phyloP scores from a whole-genome alignment of 2,888 invertebrate genomes.

The Calliopum simillimum region DNA sequence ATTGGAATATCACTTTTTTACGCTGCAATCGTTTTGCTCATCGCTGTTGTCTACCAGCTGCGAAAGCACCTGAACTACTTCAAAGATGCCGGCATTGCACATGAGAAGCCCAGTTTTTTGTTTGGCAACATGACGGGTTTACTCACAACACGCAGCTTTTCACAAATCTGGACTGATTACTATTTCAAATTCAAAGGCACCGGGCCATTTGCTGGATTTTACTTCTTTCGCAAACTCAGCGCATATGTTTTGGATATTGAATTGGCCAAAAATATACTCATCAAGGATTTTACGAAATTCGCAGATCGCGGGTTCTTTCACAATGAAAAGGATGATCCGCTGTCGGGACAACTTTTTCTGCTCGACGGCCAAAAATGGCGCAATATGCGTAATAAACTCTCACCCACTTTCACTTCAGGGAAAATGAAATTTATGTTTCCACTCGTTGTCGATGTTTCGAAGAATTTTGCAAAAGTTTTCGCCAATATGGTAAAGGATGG shows the following conservation, averaged over 20 bases:
- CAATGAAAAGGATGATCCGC: constrained; percentile 57
- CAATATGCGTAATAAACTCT: constrained; percentile 61
- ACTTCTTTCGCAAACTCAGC: constrained; percentile 51
- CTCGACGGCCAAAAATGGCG: constrained; percentile 64
- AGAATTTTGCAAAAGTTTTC: constrained; percentile 46
- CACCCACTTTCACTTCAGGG: constrained; percentile 67
- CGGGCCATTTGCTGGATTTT: constrained; percentile 50
- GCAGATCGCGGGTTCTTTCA: constrained; percentile 57
- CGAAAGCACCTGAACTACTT: constrained; percentile 10
- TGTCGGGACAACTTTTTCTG: constrained; percentile 55
- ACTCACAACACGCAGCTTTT: constrained; percentile 43
- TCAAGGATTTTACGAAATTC: constrained; percentile 57
- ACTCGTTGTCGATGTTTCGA: constrained; percentile 52
- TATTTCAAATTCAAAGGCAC: constrained; percentile 43
- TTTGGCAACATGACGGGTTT: constrained; percentile 35
- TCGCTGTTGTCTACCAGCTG: not conserved
- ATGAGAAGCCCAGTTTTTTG: constrained; percentile 1
- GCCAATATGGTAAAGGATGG: constrained; percentile 39
- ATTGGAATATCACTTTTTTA: too few species aligned
- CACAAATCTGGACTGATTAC: constrained; percentile 40
- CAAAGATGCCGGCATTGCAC: constrained; percentile 18
- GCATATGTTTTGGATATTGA: constrained; percentile 53
- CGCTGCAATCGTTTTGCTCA: not conserved
- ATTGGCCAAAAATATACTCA: constrained; percentile 45
- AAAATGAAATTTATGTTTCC: constrained; percentile 67